Evolutionary conservation across 1,140 invertebrate genomes (phyloP).

Genomic region (Triops longicaudatus): DNA sequence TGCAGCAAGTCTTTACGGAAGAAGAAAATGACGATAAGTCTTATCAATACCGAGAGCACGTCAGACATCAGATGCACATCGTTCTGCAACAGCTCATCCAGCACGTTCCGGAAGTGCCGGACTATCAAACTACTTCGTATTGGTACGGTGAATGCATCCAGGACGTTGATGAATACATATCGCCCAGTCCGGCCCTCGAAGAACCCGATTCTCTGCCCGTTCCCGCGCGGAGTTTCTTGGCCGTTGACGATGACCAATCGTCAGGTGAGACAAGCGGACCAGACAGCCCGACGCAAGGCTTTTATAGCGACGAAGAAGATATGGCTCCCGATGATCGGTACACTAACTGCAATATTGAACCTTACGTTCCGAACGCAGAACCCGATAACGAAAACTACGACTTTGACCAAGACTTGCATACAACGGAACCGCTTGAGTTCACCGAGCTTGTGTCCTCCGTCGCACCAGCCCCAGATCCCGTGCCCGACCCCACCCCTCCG

Average conservation of each 20-base stretch:
- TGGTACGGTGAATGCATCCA: neutral
- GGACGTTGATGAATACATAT: conserved; percentile 2
- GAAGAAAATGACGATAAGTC: conserved; percentile 57
- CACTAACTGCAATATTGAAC: conserved; percentile 25
- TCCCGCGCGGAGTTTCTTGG: neutral
- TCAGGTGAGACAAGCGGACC: conserved; percentile 79
- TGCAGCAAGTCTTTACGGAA: neutral
- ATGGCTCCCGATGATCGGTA: conserved; percentile 33
- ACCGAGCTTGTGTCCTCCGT: neutral
- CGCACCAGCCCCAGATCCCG: neutral
- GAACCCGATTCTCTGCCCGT: neutral
- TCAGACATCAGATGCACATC: conserved; percentile 55
- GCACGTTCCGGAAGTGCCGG: conserved; percentile 35
- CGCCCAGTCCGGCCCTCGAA: neutral
- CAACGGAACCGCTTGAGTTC: conserved; percentile 35
- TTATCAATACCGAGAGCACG: conserved; percentile 42
- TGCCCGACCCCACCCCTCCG: conserved; percentile 3
- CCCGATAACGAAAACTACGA: conserved; percentile 33
- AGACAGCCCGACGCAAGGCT: conserved; percentile 64
- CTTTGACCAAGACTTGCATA: conserved; percentile 34
- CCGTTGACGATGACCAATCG: conserved; percentile 39
- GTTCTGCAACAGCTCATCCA: conserved; percentile 56
- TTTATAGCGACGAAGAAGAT: conserved; percentile 57
- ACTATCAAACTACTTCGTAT: neutral
- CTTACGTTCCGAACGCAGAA: conserved; percentile 32